These are phyloP conservation scores for Tachysurus vachellii DNA, from an alignment of 2,113 vertebrate species.

Conservation along the genomic window DNA sequence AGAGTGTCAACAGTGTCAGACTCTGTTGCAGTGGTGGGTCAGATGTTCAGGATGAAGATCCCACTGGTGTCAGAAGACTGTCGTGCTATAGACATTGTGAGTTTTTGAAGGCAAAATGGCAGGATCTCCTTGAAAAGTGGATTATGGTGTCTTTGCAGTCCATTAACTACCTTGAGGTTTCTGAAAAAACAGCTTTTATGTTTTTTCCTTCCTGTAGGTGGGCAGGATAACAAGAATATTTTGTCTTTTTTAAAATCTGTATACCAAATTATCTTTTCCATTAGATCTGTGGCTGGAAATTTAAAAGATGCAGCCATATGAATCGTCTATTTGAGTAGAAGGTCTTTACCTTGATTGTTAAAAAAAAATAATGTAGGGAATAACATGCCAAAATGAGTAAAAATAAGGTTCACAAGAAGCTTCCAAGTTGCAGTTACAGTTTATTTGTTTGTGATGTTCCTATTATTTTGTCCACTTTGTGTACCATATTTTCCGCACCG, in stretches of 20 bases:
- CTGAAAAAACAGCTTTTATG: neutral
- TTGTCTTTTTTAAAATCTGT: neutral
- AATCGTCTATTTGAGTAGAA: neutral
- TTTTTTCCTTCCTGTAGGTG: neutral
- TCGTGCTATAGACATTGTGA: constrained; percentile 51
- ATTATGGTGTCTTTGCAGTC: neutral
- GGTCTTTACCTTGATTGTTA: neutral
- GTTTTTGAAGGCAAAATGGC: constrained; percentile 1
- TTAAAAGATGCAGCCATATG: neutral
- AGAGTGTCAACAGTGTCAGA: constrained; percentile 76
- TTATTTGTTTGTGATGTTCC: neutral
- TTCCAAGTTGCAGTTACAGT: neutral
- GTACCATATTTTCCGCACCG: no score
- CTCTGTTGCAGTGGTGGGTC: constrained; percentile 83
- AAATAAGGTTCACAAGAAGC: neutral
- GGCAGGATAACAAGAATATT: neutral
- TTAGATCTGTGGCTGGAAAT: neutral
- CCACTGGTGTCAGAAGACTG: constrained; percentile 76
- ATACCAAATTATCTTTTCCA: neutral
- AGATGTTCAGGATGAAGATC: constrained; percentile 84
- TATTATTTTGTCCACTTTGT: neutral
- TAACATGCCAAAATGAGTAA: neutral
- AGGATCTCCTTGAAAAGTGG: neutral
- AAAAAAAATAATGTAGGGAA: no score
- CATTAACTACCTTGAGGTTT: neutral